Evolutionary conservation across 2,113 vertebrate species (phyloP).

Genomic region (Marmota monax): DNA sequence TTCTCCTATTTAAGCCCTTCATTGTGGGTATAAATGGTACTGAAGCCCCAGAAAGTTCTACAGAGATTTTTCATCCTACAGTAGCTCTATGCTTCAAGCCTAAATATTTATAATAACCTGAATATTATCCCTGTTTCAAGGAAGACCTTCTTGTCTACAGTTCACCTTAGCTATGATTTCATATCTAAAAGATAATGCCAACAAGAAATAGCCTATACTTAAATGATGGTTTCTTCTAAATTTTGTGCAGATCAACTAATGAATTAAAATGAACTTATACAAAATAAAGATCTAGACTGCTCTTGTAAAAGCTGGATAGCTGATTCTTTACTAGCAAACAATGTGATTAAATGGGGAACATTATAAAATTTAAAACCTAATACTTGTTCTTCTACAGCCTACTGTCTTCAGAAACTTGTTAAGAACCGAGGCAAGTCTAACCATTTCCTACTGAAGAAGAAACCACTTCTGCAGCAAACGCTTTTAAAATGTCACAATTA

Average conservation of each 20-base stretch:
- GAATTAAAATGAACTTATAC: constrained; percentile 71
- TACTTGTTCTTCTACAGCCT: constrained; percentile 88
- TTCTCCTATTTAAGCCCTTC: constrained; percentile 80
- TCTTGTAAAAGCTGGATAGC: constrained; percentile 74
- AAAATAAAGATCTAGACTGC: constrained; percentile 79
- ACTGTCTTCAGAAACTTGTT: constrained; percentile 86
- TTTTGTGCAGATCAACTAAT: constrained; percentile 62
- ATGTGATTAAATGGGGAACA: constrained; percentile 81
- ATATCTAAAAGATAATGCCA: constrained; percentile 77
- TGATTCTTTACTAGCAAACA: constrained; percentile 80
- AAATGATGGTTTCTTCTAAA: constrained; percentile 74
- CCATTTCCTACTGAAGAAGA: constrained; percentile 88
- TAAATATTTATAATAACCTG: constrained; percentile 78
- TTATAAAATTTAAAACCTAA: constrained; percentile 85
- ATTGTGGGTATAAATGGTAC: constrained; percentile 69
- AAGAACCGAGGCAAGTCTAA: constrained; percentile 85
- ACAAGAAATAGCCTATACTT: constrained; percentile 70
- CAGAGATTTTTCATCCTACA: constrained; percentile 74
- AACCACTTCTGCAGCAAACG: constrained; percentile 90
- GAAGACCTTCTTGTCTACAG: constrained; percentile 75
- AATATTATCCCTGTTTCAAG: constrained; percentile 68
- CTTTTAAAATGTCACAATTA: constrained; percentile 91
- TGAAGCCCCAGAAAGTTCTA: constrained; percentile 77
- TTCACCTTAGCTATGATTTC: constrained; percentile 75
- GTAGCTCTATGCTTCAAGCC: constrained; percentile 78